Evolutionary conservation across 2,888 invertebrate genomes (phyloP).

Genomic region (Unio delphinus): DNA sequence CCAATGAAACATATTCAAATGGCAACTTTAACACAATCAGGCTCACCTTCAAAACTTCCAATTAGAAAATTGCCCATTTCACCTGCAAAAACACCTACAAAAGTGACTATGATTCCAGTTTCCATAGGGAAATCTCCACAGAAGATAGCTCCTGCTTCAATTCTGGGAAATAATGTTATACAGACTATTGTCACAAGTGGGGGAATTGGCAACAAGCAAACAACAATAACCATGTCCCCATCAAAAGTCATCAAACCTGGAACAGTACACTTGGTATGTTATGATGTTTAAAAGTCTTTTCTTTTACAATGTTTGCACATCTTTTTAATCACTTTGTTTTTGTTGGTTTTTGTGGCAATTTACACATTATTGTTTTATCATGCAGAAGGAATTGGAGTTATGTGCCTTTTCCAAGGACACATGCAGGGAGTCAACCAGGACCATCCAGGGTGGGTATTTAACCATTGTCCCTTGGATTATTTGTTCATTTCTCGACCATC

Average conservation of each 20-base stretch:
- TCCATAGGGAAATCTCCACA: constrained; percentile 79
- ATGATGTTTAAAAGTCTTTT: neutral
- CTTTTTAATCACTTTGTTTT: neutral
- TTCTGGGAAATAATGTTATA: constrained; percentile 40
- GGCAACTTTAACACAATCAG: constrained; percentile 40
- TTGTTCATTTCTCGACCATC: no score
- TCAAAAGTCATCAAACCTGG: constrained; percentile 67
- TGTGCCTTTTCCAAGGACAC: no score
- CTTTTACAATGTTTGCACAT: no score
- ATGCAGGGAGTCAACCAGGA: no score
- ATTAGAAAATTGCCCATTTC: constrained; percentile 64
- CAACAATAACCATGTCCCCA: constrained; percentile 60
- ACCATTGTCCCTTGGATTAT: no score
- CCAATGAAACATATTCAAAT: constrained; percentile 56
- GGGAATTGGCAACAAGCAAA: constrained; percentile 61
- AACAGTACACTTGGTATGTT: constrained; percentile 50
- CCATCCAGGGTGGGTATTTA: no score
- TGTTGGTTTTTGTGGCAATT: no score
- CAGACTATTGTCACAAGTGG: constrained; percentile 32
- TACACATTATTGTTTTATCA: no score
- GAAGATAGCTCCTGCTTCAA: constrained; percentile 74
- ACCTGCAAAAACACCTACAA: constrained; percentile 73
- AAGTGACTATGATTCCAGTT: constrained; percentile 74
- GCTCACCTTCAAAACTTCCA: constrained; percentile 58
- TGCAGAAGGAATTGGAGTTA: no score